A percentile compares a stretch with the other conserved stretches of the same genome.
These are phyloP conservation scores for Heteropelma amictum DNA, from an alignment of 2,888 invertebrate species.

Conservation along the genomic window DNA sequence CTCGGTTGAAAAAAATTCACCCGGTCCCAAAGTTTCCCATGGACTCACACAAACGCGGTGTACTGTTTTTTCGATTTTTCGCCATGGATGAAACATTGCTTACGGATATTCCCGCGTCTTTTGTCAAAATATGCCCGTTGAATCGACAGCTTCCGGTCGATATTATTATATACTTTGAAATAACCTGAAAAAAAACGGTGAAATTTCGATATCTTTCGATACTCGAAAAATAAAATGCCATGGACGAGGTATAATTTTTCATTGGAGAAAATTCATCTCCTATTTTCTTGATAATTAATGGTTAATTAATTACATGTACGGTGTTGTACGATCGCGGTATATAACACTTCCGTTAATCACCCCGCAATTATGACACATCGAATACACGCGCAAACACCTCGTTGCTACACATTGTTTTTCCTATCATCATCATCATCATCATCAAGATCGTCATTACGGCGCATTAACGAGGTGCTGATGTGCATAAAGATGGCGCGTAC, in stretches of 20 bases:
- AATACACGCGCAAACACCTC: conserved; percentile 9
- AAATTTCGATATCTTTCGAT: too few relatives aligned
- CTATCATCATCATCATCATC: conserved; percentile 14
- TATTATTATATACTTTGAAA: too few relatives aligned
- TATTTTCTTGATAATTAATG: too few relatives aligned
- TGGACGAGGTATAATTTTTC: too few relatives aligned
- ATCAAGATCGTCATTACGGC: too few relatives aligned
- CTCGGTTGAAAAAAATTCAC: background rate
- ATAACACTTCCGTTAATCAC: conserved; percentile 18
- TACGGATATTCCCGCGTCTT: too few relatives aligned
- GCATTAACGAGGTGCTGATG: conserved; percentile 19
- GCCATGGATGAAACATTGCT: too few relatives aligned
- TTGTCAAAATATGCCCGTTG: too few relatives aligned
- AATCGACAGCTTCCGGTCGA: too few relatives aligned
- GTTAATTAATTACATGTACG: conserved; percentile 22
- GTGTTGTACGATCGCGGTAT: conserved; percentile 25
- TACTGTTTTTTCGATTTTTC: background rate
- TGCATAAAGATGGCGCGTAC: background rate
- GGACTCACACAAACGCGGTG: background rate
- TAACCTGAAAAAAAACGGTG: too few relatives aligned
- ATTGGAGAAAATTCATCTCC: too few relatives aligned
- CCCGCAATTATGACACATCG: conserved; percentile 15
- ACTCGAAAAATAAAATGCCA: too few relatives aligned
- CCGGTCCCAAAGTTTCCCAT: background rate
- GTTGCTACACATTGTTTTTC: conserved; percentile 1